These are phyloP conservation scores for Clostera curtula DNA, from an alignment of 2,888 invertebrate species.

Conservation along the genomic window DNA sequence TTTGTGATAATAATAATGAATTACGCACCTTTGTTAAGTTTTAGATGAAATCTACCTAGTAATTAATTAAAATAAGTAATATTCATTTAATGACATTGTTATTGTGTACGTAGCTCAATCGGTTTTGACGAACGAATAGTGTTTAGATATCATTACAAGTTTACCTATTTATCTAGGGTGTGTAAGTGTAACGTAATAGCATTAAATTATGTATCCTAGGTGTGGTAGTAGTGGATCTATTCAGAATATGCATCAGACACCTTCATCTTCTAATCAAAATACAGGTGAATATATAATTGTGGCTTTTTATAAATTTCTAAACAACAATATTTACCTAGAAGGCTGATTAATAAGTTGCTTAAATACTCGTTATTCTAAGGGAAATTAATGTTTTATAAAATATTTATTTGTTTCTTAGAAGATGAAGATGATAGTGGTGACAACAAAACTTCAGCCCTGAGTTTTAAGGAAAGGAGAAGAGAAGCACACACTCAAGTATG, in stretches of 20 bases:
- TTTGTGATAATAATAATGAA: not conserved
- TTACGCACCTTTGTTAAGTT: not conserved
- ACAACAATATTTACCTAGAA: too few relatives aligned
- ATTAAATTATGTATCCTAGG: slow-evolving; percentile 77
- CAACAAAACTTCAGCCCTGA: slow-evolving; percentile 77
- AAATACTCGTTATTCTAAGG: too few relatives aligned
- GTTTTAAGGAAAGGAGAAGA: slow-evolving; percentile 93
- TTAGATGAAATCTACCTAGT: not conserved
- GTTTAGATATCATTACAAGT: too few relatives aligned
- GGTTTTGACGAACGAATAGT: too few relatives aligned
- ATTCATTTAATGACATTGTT: too few relatives aligned
- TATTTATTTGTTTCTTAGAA: slow-evolving; percentile 42
- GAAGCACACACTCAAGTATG: slow-evolving; percentile 90
- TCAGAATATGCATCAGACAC: slow-evolving; percentile 83
- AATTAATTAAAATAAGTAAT: too few relatives aligned
- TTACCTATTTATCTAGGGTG: too few relatives aligned
- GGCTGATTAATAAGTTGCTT: too few relatives aligned
- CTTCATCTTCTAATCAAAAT: slow-evolving; percentile 87
- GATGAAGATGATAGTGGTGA: slow-evolving; percentile 79
- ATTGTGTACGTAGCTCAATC: too few relatives aligned
- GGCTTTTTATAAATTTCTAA: not conserved
- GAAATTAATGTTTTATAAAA: not conserved
- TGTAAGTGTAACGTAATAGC: slow-evolving; percentile 15
- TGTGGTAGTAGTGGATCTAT: slow-evolving; percentile 86
- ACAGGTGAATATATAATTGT: slow-evolving; percentile 70